Percentiles rank a stretch among this genome's conserved stretches.
Evolutionary conservation across 2,888 invertebrate genomes (phyloP).

Genomic region (Chalcosyrphus nemorum): DNA sequence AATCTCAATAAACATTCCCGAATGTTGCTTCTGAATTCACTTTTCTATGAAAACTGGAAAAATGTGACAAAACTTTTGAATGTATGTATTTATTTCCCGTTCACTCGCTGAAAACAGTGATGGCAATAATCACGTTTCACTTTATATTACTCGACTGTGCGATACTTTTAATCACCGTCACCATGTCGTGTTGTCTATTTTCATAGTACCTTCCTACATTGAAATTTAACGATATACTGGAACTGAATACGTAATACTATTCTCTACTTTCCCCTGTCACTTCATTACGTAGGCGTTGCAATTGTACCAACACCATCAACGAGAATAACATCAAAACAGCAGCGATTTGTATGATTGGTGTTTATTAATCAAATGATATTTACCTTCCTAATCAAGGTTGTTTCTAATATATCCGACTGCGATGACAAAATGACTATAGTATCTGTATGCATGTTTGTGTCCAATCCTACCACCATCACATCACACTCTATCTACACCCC

Average conservation of each 20-base stretch:
- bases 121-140: constrained; percentile 6
- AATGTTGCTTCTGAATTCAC: neutral
- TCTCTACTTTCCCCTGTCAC: neutral
- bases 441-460: constrained; percentile 13
- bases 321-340: neutral
- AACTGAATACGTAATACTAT: constrained; percentile 38
- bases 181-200: constrained; percentile 2
- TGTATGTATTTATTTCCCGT: neutral
- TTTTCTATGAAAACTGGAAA: neutral
- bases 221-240: constrained; percentile 24
- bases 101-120: neutral
- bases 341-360: constrained; percentile 20
- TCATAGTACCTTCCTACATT: constrained; percentile 21
- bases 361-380: constrained; percentile 26
- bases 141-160: neutral
- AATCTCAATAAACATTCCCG: neutral
- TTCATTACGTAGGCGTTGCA: constrained; percentile 16
- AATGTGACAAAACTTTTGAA: constrained; percentile 3
- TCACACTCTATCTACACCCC: constrained; percentile 26
- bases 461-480: neutral
- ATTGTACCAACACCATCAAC: neutral
- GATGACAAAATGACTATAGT: neutral
- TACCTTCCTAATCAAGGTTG: constrained; percentile 34
- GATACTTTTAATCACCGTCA: neutral
- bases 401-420: neutral